A percentile compares a stretch with the other conserved stretches of the same genome.
Evolutionary conservation across 2,797 vertebrate genomes (phyloP).

Genomic region (Taeniopygia guttata): DNA sequence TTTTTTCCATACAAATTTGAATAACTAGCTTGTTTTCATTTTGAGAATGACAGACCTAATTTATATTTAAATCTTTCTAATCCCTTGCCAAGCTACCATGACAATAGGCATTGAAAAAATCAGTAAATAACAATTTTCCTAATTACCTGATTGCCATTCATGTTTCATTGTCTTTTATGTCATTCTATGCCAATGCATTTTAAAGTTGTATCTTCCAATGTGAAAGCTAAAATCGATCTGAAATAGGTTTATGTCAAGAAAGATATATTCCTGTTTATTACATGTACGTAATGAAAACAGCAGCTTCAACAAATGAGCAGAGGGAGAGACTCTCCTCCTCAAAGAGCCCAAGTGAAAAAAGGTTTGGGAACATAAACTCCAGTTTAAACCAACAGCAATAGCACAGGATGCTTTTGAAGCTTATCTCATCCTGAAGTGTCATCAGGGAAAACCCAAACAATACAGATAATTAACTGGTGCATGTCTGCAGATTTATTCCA

Average conservation of each 20-base stretch:
- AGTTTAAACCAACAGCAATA: not conserved
- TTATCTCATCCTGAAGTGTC: not conserved
- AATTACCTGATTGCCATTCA: conserved; percentile 33
- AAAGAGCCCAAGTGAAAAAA: not conserved
- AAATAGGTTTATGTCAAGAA: not conserved
- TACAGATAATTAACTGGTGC: not conserved
- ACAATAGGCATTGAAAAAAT: conserved; percentile 21
- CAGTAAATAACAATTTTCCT: conserved; percentile 21
- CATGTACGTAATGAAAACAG: not conserved
- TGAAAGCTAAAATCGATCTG: not conserved
- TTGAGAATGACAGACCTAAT: conserved; percentile 25
- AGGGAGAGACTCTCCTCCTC: not conserved
- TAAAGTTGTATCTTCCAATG: not conserved
- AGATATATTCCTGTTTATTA: not conserved
- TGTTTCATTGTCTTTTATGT: conserved; percentile 1
- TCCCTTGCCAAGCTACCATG: not conserved
- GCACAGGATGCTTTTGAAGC: not conserved
- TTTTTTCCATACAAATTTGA: not conserved
- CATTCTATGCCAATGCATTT: not conserved
- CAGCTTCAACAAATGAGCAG: not conserved
- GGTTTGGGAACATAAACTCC: not conserved
- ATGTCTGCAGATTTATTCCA: not conserved
- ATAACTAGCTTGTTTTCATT: not conserved
- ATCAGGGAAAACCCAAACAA: not conserved
- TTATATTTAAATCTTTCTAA: conserved; percentile 37